Conservation (phyloP, 2,888 invertebrate species). For the Trisateles emortualis region DNA sequence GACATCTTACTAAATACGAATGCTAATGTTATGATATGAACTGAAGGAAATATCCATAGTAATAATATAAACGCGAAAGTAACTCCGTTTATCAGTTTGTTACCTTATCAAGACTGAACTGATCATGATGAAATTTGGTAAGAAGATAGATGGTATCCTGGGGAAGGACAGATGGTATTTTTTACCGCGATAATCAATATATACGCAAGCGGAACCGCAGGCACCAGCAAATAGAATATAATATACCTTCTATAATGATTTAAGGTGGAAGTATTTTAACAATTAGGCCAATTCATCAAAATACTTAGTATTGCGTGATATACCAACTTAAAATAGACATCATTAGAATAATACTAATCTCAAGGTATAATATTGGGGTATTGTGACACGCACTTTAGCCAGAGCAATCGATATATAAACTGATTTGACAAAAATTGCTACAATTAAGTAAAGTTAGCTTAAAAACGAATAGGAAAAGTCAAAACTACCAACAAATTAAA, state of each 20-base stretch:
- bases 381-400: slow-evolving; percentile 23
- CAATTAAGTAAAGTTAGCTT: background rate
- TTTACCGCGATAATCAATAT: no score
- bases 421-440: slow-evolving; percentile 29
- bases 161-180: no score
- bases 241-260: background rate
- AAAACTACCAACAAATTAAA: background rate
- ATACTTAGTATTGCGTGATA: slow-evolving; percentile 11
- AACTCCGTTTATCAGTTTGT: no score
- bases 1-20: background rate
- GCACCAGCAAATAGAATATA: no score
- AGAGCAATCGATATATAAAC: slow-evolving; percentile 22
- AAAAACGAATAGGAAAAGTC: slow-evolving; percentile 3
- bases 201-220: no score
- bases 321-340: slow-evolving; percentile 10
- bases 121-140: no score
- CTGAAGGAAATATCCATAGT: background rate
- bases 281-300: background rate
- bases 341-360: slow-evolving; percentile 4
- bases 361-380: background rate
- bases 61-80: no score
- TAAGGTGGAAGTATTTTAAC: background rate
- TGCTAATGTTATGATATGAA: background rate
- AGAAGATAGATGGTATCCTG: no score
- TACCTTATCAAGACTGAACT: no score